Evolutionary conservation across 1,140 invertebrate genomes (phyloP).

Genomic region (Drosophila subpulchrella): DNA sequence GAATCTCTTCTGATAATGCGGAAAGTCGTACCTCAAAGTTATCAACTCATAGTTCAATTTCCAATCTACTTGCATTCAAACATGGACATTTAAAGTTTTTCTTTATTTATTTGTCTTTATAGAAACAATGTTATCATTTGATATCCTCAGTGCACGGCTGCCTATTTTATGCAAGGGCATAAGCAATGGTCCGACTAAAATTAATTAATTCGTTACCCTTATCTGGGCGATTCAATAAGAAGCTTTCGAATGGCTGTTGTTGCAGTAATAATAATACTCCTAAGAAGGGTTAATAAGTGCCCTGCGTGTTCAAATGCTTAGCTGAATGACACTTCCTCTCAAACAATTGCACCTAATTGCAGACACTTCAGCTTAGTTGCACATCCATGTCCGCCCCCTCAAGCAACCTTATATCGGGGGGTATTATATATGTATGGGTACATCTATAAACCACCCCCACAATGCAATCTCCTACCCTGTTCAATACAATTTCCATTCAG

Average conservation of each 20-base stretch:
- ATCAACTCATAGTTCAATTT: too few relatives aligned
- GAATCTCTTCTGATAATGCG: too few relatives aligned
- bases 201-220: conserved; percentile 14
- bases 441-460: background rate
- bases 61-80: too few relatives aligned
- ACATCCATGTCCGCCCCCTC: background rate
- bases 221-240: background rate
- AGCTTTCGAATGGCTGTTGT: conserved; percentile 5
- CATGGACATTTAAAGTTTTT: too few relatives aligned
- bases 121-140: background rate
- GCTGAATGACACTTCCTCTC: conserved; percentile 29
- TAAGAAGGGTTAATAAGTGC: conserved; percentile 25
- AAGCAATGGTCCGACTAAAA: background rate
- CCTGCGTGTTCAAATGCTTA: conserved; percentile 12
- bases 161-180: background rate
- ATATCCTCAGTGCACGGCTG: background rate
- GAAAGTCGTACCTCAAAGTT: too few relatives aligned
- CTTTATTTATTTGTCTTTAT: too few relatives aligned
- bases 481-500: conserved; percentile 50
- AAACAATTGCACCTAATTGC: conserved; percentile 62
- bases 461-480: conserved; percentile 6
- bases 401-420: background rate
- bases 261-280: conserved; percentile 19
- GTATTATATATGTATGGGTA: conserved; percentile 4
- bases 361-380: conserved; percentile 22